Conservation (phyloP, 2,113 vertebrate genomes). For the Larimichthys crocea region DNA sequence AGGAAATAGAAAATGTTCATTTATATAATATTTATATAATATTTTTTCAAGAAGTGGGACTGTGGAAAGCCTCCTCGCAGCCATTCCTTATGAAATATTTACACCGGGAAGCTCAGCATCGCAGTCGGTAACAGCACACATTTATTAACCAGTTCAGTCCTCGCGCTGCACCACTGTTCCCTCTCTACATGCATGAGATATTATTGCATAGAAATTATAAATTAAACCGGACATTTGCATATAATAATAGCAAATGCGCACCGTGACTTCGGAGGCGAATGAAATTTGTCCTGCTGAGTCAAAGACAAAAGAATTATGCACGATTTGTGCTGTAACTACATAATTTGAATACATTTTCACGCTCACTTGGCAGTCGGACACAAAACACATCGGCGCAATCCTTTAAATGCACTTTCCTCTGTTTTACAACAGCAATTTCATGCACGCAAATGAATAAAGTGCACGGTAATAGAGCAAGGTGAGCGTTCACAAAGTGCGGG, state of each 20-base stretch:
- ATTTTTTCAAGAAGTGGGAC: conserved; percentile 14
- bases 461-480: conserved; percentile 1
- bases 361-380: not conserved
- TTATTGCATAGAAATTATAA: conserved; percentile 16
- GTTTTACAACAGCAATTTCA: conserved; percentile 21
- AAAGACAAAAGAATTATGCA: conserved; percentile 11
- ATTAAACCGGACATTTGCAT: conserved; percentile 11
- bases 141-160: conserved; percentile 37
- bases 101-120: conserved; percentile 58
- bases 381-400: not conserved
- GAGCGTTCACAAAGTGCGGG: conserved; percentile 12
- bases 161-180: not conserved
- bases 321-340: not conserved
- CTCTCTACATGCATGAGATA: not conserved
- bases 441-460: conserved; percentile 4
- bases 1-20: conserved; percentile 8
- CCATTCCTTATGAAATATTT: conserved; percentile 72
- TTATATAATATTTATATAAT: conserved; percentile 50
- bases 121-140: not conserved
- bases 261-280: not conserved
- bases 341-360: not conserved
- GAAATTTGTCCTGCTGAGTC: not conserved
- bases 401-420: conserved; percentile 19
- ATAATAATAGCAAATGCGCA: not conserved
- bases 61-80: conserved; percentile 25